phyloP scores from a whole-genome alignment of 2,797 vertebrate genomes.

The Pyrocephalus nanus region DNA sequence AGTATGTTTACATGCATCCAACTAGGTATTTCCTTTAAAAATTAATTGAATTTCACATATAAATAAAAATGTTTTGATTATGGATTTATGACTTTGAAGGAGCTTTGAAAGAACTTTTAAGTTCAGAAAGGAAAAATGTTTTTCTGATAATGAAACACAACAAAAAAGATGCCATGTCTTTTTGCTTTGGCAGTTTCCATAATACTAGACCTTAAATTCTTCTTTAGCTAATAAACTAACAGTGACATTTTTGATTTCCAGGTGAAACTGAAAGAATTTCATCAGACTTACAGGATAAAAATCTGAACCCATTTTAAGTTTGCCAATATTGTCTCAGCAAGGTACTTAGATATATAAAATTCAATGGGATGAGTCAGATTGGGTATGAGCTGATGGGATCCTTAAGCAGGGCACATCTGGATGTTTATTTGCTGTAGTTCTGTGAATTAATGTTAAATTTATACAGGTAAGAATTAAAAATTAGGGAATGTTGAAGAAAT shows the following conservation, averaged over 20 bases:
- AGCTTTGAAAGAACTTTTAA: constrained; percentile 13
- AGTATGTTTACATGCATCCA: constrained; percentile 72
- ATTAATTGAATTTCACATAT: constrained; percentile 70
- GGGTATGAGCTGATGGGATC: not conserved
- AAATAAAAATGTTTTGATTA: constrained; percentile 60
- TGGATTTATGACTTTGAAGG: constrained; percentile 23
- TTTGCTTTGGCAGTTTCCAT: not conserved
- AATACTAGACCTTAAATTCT: not conserved
- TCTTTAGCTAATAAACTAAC: not conserved
- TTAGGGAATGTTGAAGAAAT: not conserved
- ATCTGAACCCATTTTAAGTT: not conserved
- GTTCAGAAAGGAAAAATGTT: not conserved
- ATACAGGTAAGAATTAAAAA: not conserved
- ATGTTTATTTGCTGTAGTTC: not conserved
- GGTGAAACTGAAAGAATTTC: not conserved
- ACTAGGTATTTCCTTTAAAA: constrained; percentile 64
- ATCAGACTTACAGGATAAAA: not conserved
- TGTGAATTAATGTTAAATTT: not conserved
- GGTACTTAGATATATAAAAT: not conserved
- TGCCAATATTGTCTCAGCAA: not conserved
- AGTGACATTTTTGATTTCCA: not conserved
- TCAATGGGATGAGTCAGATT: not conserved
- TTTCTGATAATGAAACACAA: not conserved
- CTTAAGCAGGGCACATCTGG: not conserved
- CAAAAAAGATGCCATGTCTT: not conserved